phyloP scores from a whole-genome alignment of 2,113 vertebrate genomes.

The Cynoglossus semilaevis region DNA sequence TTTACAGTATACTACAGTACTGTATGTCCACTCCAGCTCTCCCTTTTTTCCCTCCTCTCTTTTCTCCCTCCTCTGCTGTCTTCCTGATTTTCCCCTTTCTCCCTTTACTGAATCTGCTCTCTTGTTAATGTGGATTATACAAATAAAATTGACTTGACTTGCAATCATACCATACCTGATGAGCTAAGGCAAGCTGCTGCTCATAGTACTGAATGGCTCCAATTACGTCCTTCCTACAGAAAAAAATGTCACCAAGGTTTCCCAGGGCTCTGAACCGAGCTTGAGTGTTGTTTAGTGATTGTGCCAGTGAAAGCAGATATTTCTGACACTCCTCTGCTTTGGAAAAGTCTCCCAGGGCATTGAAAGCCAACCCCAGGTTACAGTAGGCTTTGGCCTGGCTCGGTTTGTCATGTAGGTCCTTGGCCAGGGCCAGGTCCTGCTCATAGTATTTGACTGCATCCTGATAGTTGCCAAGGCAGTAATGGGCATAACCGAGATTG shows the following conservation, averaged over 20 bases:
- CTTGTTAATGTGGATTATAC: too few relatives aligned
- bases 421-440: constrained; percentile 92
- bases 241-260: constrained; percentile 93
- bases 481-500: constrained; percentile 94
- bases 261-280: constrained; percentile 94
- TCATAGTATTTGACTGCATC: constrained; percentile 95
- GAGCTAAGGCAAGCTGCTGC: constrained; percentile 90
- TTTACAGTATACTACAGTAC: too few relatives aligned
- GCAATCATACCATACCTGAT: constrained; percentile 72
- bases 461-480: constrained; percentile 91
- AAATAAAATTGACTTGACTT: too few relatives aligned
- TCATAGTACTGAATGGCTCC: constrained; percentile 96
- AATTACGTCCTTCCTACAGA: constrained; percentile 89
- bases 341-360: constrained; percentile 86
- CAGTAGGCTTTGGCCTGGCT: constrained; percentile 97
- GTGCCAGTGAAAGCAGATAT: constrained; percentile 90
- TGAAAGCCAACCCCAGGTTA: constrained; percentile 93
- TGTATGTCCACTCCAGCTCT: too few relatives aligned
- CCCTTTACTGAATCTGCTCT: too few relatives aligned
- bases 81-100: too few relatives aligned
- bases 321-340: constrained; percentile 97
- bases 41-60: too few relatives aligned
- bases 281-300: constrained; percentile 91
- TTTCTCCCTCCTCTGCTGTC: too few relatives aligned
- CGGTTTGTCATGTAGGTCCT: constrained; percentile 94